phyloP scores from a whole-genome alignment of 1,140 invertebrate species.

The Rhyzopertha dominica region DNA sequence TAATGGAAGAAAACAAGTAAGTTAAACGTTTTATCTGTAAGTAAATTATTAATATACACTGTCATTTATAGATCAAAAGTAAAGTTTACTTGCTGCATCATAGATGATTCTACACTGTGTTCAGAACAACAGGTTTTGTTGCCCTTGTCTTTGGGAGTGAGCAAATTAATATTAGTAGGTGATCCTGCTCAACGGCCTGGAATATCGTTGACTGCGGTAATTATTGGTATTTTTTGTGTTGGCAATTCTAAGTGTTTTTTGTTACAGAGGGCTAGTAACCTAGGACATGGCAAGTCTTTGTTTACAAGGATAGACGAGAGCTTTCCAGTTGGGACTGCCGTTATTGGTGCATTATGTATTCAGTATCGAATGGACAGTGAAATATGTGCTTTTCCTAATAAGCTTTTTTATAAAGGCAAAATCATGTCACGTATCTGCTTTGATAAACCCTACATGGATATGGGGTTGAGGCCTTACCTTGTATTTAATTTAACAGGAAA shows the following conservation, averaged over 20 bases:
- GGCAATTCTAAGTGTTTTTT: conserved; percentile 10
- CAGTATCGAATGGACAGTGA: conserved; percentile 87
- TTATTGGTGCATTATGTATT: conserved; percentile 58
- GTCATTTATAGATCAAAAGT: conserved; percentile 44
- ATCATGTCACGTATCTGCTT: conserved; percentile 14
- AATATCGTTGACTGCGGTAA: conserved; percentile 68
- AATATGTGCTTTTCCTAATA: conserved; percentile 70
- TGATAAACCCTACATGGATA: conserved; percentile 19
- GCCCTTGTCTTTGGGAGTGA: conserved; percentile 68
- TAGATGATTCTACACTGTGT: conserved; percentile 88
- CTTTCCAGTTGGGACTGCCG: conserved; percentile 42
- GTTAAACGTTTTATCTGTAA: neutral
- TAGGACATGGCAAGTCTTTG: conserved; percentile 58
- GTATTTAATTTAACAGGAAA: no score
- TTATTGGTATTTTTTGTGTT: conserved; percentile 16
- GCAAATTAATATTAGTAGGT: conserved; percentile 78
- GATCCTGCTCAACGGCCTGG: conserved; percentile 84
- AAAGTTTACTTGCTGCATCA: conserved; percentile 75
- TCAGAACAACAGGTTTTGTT: conserved; percentile 77
- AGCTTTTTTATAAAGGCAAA: conserved; percentile 66
- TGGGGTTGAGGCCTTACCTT: conserved; percentile 50
- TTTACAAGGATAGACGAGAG: conserved; percentile 57
- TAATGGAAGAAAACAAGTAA: conserved; percentile 9
- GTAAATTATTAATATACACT: conserved; percentile 13
- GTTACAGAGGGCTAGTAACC: conserved; percentile 53